Percentiles rank a stretch among this genome's conserved stretches.
phyloP scores from a whole-genome alignment of 2,797 vertebrate species.

The Malurus splendens region DNA sequence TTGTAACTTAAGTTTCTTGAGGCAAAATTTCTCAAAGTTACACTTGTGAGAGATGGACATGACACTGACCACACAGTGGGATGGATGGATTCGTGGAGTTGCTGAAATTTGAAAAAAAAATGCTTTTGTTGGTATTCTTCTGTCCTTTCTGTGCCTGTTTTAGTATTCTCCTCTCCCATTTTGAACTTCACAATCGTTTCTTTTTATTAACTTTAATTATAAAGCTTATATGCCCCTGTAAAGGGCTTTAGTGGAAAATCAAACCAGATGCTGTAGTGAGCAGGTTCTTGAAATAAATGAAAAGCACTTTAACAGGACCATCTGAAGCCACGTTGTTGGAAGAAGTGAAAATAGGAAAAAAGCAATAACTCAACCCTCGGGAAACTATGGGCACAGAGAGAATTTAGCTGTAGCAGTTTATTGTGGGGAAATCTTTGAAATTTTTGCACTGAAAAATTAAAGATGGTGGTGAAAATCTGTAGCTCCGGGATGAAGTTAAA shows the following conservation, averaged over 20 bases:
- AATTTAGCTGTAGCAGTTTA: neutral
- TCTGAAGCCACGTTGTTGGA: neutral
- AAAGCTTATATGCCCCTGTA: neutral
- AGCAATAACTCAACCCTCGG: neutral
- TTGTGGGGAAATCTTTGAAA: neutral
- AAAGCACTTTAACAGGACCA: neutral
- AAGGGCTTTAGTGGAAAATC: neutral
- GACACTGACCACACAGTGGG: accelerated
- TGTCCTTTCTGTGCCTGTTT: neutral
- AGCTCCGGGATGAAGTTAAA: neutral
- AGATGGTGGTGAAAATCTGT: neutral
- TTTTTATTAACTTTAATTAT: neutral
- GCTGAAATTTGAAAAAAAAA: neutral
- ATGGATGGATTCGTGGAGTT: neutral
- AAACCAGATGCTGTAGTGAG: neutral
- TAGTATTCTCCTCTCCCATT: neutral
- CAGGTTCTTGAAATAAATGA: neutral
- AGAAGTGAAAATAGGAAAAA: neutral
- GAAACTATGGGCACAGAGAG: neutral
- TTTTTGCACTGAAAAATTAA: neutral
- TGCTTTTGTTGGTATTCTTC: neutral
- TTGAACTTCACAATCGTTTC: neutral
- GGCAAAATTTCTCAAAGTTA: neutral
- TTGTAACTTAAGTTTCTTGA: neutral
- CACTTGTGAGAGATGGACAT: neutral